Evolutionary conservation across 2,888 invertebrate species (phyloP).

Genomic region (Panorpa germanica): DNA sequence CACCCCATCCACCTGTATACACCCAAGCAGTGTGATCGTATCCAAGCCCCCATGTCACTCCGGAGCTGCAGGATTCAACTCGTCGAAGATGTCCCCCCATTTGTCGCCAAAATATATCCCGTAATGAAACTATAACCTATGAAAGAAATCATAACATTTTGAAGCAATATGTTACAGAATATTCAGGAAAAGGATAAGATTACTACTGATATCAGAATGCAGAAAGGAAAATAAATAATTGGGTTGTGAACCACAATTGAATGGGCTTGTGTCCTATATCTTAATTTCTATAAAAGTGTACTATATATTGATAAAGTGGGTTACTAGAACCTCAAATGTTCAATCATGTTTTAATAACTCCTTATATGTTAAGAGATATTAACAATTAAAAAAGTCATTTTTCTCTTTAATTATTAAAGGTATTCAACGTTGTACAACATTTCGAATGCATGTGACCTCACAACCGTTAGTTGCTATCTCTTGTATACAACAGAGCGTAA

Average conservation of each 20-base stretch:
- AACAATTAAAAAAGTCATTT: too few relatives aligned
- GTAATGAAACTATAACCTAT: slow-evolving; percentile 44
- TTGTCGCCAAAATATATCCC: slow-evolving; percentile 70
- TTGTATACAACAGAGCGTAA: too few relatives aligned
- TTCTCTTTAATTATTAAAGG: too few relatives aligned
- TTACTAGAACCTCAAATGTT: too few relatives aligned
- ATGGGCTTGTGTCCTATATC: too few relatives aligned
- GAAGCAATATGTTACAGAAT: not conserved
- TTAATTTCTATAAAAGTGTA: too few relatives aligned
- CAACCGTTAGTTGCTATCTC: too few relatives aligned
- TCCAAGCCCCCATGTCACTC: slow-evolving; percentile 83
- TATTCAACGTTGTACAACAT: too few relatives aligned
- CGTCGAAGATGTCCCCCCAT: slow-evolving; percentile 71
- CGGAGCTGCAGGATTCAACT: slow-evolving; percentile 54
- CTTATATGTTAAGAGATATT: too few relatives aligned
- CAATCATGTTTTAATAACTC: too few relatives aligned
- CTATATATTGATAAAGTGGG: too few relatives aligned
- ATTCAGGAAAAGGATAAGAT: not conserved
- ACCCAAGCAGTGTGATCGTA: slow-evolving; percentile 81
- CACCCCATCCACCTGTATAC: slow-evolving; percentile 80
- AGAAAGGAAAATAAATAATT: slow-evolving; percentile 12
- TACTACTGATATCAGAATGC: not conserved
- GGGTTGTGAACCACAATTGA: slow-evolving; percentile 16
- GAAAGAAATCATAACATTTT: slow-evolving; percentile 9
- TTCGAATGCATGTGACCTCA: too few relatives aligned